Evolutionary conservation across 2,113 vertebrate species (phyloP), one percentile per base, ranked within the genome.

Genomic region (Dipodomys merriami): DNA sequence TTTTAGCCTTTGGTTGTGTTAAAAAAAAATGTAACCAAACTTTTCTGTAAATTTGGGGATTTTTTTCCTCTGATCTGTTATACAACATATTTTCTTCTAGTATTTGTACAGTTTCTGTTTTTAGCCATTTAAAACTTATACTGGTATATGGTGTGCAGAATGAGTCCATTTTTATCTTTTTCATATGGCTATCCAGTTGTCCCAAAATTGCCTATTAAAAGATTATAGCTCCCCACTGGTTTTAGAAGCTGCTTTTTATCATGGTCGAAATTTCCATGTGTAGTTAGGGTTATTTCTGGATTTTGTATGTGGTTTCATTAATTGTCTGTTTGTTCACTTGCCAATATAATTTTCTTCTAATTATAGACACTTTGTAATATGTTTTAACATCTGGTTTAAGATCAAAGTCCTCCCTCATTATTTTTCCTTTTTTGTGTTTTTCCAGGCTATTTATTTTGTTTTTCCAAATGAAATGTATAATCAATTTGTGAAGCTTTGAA

Each of bases 311-410:
- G 18, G 35, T 88, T 84, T 23, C 78, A 60, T 82, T 79, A 82
- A 29, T 74, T 87, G 64, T 91, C 80, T 86, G 68, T 94, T 93
- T 91, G 69, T 83, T 92, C 68, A 81, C 57, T 93, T 95, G 86
- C 20, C 68, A 93, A 89, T 91, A 91, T n/a, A 80, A 82, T 74
- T 93, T 76, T 79, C 69, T 93, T 95, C 94, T 96, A 94, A 91
- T 92, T 95, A 93, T 79, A 91, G 86, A 95, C 64, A 78, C 6
- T 91, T 94, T 68, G 72, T 78, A 86, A 91, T 93, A 91, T 80
- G 76, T 74, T 86, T 92, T 84, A 86, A 93, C 86, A 96, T 94
- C 94, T 95, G 93, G 80, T 67, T 92, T 96, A 94, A 84, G 62
- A 87, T 80, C 27, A 44, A 57, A 80, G 35, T 29, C 30, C 30